Base-by-base conservation (phyloP, 2,888 invertebrate genomes). In the Orthosia incerta region DNA sequence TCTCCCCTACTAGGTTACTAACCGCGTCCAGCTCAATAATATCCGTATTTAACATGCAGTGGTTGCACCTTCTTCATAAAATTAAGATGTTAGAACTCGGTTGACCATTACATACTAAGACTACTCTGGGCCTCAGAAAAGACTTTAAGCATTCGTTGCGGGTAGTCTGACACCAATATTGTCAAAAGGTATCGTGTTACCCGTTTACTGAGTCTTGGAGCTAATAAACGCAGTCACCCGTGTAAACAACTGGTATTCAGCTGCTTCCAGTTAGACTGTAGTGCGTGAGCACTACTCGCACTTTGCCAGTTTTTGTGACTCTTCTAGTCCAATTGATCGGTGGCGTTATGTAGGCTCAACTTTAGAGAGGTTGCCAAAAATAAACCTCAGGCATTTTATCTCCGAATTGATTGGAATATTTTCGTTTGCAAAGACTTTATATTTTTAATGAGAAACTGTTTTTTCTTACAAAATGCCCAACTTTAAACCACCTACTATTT, bases 281-380 rank as follows among this genome's bases (percentile, higher is more conserved):
- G 5, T n/a, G 5, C 3, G n/a, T 1, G 3, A 16, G 31, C 23
- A 1, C 16, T 1, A 13, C 31, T 48, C 18, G 26, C 18, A 53
- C 46, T 53, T 64, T 5, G 11, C 48, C 2, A 4, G 4, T 23
- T 65, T 71, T 23, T 31, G 2, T 57, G 11, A 31, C 18, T 26
- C 12, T 31, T 61, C 18, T 23, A 60, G 18, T 4, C 18, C 53
- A 3, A 46, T 23, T 71, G 20, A 48, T 60, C 0, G 2, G 16
- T 46, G 23, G n/a, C 4, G n/a, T 45, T 50, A 39, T 39, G 23
- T 48, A 23, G 61, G 51, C 50, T 62, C 26, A 76, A 57, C 23
- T 51, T 62, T 26, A 39, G n/a, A 79, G 3, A 39, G 59, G 51
- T 59, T 59, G 39, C 23, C 18, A 39, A 60, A 79, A 76, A 50